Evolutionary conservation across 2,113 vertebrate genomes (phyloP).

Genomic region (Bos taurus): DNA sequence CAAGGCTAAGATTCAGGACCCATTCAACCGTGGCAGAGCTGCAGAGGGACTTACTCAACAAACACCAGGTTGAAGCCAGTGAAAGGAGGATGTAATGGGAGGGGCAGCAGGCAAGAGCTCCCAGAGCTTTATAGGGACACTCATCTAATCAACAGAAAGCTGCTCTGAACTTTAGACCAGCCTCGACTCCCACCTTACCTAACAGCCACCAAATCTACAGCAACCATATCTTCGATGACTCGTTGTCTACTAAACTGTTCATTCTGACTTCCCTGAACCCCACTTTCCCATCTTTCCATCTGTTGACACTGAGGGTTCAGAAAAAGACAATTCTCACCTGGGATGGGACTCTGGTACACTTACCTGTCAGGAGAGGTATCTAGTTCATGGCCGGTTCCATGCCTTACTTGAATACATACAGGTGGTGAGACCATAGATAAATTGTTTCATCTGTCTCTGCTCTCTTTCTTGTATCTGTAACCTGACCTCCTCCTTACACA

Average conservation of each 20-base stretch:
- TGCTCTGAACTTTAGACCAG: neutral
- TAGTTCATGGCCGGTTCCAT: neutral
- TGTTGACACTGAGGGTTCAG: neutral
- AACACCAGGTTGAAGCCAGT: neutral
- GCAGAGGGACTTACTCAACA: neutral
- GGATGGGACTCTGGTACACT: neutral
- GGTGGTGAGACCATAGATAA: neutral
- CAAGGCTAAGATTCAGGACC: neutral
- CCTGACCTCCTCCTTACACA: slow-evolving; percentile 32
- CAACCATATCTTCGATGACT: neutral
- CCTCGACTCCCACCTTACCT: neutral
- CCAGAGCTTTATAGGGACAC: neutral
- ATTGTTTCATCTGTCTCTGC: slow-evolving; percentile 42
- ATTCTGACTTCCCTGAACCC: neutral
- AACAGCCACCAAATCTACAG: neutral
- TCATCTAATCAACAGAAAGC: neutral
- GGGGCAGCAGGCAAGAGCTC: neutral
- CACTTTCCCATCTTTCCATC: neutral
- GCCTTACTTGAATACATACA: neutral
- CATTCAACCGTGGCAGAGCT: neutral
- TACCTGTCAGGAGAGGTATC: slow-evolving; percentile 15
- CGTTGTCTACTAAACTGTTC: neutral
- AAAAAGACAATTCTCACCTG: neutral
- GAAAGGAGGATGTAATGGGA: neutral
- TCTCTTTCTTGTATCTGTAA: slow-evolving; percentile 38